Evolutionary conservation across 1,140 invertebrate genomes (phyloP).

Genomic region (Lepidostoma basale): DNA sequence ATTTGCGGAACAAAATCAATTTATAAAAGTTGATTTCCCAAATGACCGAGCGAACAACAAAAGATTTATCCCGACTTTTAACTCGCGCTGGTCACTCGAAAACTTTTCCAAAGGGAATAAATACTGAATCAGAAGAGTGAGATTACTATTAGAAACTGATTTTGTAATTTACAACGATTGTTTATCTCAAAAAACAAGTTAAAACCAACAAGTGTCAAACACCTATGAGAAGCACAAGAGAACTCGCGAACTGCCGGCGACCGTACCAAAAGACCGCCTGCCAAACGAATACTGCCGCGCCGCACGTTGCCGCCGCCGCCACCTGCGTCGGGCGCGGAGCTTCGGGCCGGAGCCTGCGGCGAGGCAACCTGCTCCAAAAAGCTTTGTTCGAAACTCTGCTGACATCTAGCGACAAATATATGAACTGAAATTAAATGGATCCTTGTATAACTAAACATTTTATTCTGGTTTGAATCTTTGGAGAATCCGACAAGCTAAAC

Average conservation of each 20-base stretch:
- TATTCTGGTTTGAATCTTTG: too few relatives aligned
- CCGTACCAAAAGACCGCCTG: slow-evolving; percentile 3
- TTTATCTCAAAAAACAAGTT: neutral
- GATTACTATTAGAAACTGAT: neutral
- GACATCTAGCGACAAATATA: neutral
- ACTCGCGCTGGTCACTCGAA: slow-evolving; percentile 11
- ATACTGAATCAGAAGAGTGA: neutral
- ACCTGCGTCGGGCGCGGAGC: slow-evolving; percentile 17
- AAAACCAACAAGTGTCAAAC: slow-evolving; percentile 37
- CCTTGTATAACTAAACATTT: too few relatives aligned
- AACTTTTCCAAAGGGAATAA: slow-evolving; percentile 12
- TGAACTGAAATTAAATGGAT: too few relatives aligned
- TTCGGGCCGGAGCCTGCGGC: slow-evolving; percentile 14
- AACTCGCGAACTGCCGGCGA: neutral
- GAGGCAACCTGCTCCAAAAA: slow-evolving; percentile 29
- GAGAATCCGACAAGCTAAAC: too few relatives aligned
- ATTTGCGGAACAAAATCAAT: slow-evolving; percentile 25
- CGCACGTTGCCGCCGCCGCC: slow-evolving; percentile 10
- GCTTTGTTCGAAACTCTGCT: neutral
- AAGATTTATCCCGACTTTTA: slow-evolving; percentile 25
- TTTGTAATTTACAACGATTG: neutral
- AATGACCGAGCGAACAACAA: slow-evolving; percentile 30
- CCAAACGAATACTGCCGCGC: slow-evolving; percentile 20
- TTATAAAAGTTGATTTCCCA: slow-evolving; percentile 27
- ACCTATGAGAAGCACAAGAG: slow-evolving; percentile 21